Conservation (phyloP, 2,113 vertebrate genomes). For the Cebus imitator region DNA sequence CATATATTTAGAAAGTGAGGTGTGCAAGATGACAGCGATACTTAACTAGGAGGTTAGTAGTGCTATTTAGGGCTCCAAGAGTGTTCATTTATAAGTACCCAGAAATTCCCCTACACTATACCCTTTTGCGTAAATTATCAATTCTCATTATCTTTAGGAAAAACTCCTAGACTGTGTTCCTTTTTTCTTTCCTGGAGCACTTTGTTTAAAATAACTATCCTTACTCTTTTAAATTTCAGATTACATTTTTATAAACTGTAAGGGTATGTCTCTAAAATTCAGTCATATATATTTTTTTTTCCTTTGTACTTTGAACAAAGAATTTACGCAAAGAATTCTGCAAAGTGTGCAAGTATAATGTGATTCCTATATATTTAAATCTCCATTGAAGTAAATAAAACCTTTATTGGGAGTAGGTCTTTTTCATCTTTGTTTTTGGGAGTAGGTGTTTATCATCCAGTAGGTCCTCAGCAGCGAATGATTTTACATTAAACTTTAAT, state of each 20-base stretch:
- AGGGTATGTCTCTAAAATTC: not conserved
- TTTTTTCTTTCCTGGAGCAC: not conserved
- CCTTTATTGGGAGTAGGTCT: not conserved
- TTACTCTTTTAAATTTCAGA: not conserved
- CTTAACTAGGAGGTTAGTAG: not conserved
- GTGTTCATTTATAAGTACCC: not conserved
- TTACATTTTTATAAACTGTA: constrained; percentile 24
- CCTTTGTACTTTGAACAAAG: not conserved
- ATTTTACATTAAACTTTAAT: constrained; percentile 3
- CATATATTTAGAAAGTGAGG: not conserved
- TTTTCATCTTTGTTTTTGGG: not conserved
- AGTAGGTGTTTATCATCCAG: not conserved
- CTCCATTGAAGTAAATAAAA: not conserved
- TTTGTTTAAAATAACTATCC: not conserved
- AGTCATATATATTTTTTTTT: not conserved
- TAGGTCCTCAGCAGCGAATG: not conserved
- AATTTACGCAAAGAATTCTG: not conserved
- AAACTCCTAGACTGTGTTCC: not conserved
- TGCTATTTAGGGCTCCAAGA: not conserved
- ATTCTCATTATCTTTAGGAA: not conserved
- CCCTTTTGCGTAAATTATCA: not conserved
- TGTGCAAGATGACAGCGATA: not conserved
- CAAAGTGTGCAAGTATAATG: not conserved
- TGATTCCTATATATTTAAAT: not conserved
- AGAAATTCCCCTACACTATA: not conserved